These are phyloP conservation scores for Xenus cinereus DNA, from an alignment of 2,113 vertebrate species.

Conservation along the genomic window DNA sequence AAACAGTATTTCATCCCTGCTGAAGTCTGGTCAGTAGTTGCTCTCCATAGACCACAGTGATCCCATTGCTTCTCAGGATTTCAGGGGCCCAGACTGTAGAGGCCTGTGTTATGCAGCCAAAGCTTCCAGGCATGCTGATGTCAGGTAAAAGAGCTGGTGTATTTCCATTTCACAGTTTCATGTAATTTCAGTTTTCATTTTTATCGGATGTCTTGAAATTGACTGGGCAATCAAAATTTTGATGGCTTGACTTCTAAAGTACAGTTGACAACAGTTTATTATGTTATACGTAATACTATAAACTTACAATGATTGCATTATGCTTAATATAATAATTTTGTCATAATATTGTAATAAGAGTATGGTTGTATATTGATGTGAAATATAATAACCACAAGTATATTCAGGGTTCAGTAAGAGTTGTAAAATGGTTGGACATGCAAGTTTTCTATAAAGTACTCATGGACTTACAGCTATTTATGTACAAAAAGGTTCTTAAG, in stretches of 20 bases:
- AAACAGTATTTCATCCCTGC: neutral
- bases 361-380: neutral
- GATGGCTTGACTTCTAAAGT: neutral
- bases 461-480: neutral
- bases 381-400: neutral
- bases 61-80: neutral
- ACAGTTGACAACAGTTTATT: neutral
- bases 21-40: neutral
- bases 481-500: neutral
- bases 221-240: neutral
- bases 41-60: neutral
- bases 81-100: neutral
- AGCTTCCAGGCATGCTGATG: neutral
- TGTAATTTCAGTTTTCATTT: neutral
- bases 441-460: neutral
- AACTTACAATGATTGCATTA: neutral
- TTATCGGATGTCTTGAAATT: neutral
- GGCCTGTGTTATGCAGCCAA: neutral
- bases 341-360: neutral
- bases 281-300: neutral
- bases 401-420: neutral
- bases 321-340: neutral
- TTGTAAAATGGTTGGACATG: neutral
- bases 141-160: neutral
- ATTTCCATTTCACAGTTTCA: neutral